Percentiles rank a stretch among this genome's conserved stretches.
Conservation (phyloP, 2,888 invertebrate genomes). For the Nudaria mundana region DNA sequence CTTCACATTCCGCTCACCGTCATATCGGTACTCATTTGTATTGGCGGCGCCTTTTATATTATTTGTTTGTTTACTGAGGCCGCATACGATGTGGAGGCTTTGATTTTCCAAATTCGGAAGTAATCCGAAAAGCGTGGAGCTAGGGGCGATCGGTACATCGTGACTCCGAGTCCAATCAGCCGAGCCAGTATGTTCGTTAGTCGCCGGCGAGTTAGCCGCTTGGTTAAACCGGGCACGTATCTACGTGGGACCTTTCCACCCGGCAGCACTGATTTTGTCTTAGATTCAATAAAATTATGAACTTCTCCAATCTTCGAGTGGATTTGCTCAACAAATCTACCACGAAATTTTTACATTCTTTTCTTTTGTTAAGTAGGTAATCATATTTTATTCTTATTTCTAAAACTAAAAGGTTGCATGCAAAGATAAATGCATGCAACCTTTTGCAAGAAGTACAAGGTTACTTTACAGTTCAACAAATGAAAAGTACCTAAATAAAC, state of each 20-base stretch:
- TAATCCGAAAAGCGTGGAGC: constrained; percentile 71
- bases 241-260: constrained; percentile 74
- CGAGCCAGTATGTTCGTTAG: constrained; percentile 60
- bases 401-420: no score
- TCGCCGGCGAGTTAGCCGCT: constrained; percentile 58
- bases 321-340: constrained; percentile 51
- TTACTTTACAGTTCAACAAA: no score
- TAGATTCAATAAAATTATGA: constrained; percentile 58
- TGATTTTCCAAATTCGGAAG: constrained; percentile 78
- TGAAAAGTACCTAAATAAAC: no score
- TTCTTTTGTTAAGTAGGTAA: no score
- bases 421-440: no score
- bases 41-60: constrained; percentile 72
- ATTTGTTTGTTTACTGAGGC: constrained; percentile 78
- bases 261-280: constrained; percentile 73
- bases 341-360: constrained; percentile 21
- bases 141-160: constrained; percentile 58
- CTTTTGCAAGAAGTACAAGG: no score
- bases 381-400: no score
- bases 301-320: constrained; percentile 58
- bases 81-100: constrained; percentile 70
- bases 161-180: constrained; percentile 64
- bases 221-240: constrained; percentile 72
- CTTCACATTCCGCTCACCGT: constrained; percentile 67
- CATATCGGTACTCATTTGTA: constrained; percentile 79